Evolutionary conservation across 2,797 vertebrate genomes (phyloP).

Genomic region (Acipenser ruthenus): DNA sequence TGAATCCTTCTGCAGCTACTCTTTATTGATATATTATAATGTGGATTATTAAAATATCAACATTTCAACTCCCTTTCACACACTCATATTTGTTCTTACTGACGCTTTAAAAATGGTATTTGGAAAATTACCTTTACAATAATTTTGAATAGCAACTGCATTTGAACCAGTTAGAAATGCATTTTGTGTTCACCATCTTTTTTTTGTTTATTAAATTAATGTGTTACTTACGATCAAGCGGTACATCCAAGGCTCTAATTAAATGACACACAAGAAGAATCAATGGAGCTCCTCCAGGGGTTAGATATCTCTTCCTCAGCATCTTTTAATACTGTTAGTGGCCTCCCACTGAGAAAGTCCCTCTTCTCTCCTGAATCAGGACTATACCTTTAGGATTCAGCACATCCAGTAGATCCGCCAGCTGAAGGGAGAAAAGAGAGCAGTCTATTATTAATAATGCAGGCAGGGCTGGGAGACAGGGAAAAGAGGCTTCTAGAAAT

Average conservation of each 20-base stretch:
- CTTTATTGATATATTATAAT: too few species aligned
- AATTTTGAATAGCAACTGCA: too few species aligned
- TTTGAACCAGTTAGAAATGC: too few species aligned
- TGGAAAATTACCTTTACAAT: too few species aligned
- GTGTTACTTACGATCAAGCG: slow-evolving; percentile 85
- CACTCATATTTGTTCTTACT: too few species aligned
- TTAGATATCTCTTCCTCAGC: slow-evolving; percentile 59
- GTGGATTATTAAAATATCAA: too few species aligned
- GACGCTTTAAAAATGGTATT: too few species aligned
- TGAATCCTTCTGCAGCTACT: too few species aligned
- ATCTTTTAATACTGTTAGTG: slow-evolving; percentile 53
- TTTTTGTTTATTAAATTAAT: not conserved
- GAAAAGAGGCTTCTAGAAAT: slow-evolving; percentile 4
- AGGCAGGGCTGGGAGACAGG: slow-evolving; percentile 16
- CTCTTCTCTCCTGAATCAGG: slow-evolving; percentile 36
- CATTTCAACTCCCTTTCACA: too few species aligned
- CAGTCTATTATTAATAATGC: not conserved
- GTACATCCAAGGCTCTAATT: slow-evolving; percentile 78
- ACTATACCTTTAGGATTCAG: slow-evolving; percentile 29
- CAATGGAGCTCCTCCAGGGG: slow-evolving; percentile 53
- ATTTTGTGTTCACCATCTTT: too few species aligned
- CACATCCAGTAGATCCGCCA: slow-evolving; percentile 43
- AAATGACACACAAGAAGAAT: slow-evolving; percentile 71
- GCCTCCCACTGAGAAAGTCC: slow-evolving; percentile 46
- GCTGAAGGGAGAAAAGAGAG: slow-evolving; percentile 35